Base-by-base conservation (phyloP, 2,113 vertebrate genomes). In the Halichoerus grypus region DNA sequence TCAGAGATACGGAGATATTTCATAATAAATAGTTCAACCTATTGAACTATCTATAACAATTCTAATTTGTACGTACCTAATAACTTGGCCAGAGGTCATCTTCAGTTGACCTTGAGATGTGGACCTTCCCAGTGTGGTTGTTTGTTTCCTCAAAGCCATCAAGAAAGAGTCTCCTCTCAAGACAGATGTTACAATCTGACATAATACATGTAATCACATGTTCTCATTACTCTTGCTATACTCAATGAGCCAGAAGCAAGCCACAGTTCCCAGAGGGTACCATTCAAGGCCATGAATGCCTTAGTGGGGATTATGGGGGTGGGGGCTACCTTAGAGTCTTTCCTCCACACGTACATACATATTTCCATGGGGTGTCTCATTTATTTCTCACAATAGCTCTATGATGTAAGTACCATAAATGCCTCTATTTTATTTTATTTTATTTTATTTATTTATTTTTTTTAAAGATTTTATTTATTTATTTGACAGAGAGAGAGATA, bases 151-250 rank as follows among this genome's bases (percentile, higher is more conserved):
- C 26, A 5, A 21, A 49, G 31, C 13, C 53, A 57, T 21, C 1
- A 46, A 61, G 59, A 10, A 9, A 49, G 39, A 51, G 26, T 65
- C 14, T 69, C 49, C 31, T 71, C 28, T 55, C 33, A 16, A 39
- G 28, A 14, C 11, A 6, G 5, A 21, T 31, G 5, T 33, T n/a
- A 51, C 0, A 4, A 5, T 14, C 46, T n/a, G 26, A 61, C 2
- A 18, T 18, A 88, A 84, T 36, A 24, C 28, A 42, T 1, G 0
- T 4, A 61, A 46, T 63, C 36, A 28, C 24, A 22, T 7, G 4
- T 8, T 33, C 39, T 57, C 4, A 14, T 53, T 69, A 46, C 4
- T 3, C 24, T 80, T 79, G n/a, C 55, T 53, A 1, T 51, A 21
- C 12, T 84, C 22, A 5, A 6, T 11, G 28, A 39, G n/a, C 8